These are phyloP conservation scores for Mycalesis mineus DNA, from an alignment of 2,888 invertebrate species.

Conservation along the genomic window DNA sequence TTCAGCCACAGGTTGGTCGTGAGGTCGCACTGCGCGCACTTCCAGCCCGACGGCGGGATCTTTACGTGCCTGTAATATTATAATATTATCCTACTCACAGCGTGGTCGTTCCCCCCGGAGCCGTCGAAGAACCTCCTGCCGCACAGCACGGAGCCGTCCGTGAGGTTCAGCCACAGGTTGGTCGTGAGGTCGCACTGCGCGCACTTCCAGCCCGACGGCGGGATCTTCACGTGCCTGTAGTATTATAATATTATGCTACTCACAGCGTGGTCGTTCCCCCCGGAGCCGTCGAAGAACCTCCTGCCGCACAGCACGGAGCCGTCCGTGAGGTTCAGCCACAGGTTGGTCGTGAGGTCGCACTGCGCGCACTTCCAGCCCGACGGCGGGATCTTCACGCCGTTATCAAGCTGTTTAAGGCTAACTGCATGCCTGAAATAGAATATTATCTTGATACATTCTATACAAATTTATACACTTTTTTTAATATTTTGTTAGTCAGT, in stretches of 20 bases:
- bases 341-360: constrained; percentile 94
- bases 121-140: constrained; percentile 95
- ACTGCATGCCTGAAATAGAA: too few species aligned
- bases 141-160: constrained; percentile 95
- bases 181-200: constrained; percentile 93
- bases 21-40: constrained; percentile 94
- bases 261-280: constrained; percentile 97
- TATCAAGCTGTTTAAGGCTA: constrained; percentile 84
- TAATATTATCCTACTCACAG: constrained; percentile 63
- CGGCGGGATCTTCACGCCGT: constrained; percentile 95
- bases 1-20: constrained; percentile 98
- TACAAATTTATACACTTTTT: too few species aligned
- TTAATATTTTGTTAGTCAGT: too few species aligned
- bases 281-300: constrained; percentile 93
- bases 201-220: constrained; percentile 95
- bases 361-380: constrained; percentile 94
- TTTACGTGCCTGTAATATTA: constrained; percentile 48
- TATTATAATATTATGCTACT: too few species aligned
- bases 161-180: constrained; percentile 98
- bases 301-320: constrained; percentile 95
- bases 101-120: constrained; percentile 98
- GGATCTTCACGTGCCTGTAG: too few species aligned
- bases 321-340: constrained; percentile 98
- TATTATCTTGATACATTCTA: too few species aligned
- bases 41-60: constrained; percentile 95